Evolutionary conservation across 2,113 vertebrate species (phyloP).

Genomic region (Microtus oregoni): DNA sequence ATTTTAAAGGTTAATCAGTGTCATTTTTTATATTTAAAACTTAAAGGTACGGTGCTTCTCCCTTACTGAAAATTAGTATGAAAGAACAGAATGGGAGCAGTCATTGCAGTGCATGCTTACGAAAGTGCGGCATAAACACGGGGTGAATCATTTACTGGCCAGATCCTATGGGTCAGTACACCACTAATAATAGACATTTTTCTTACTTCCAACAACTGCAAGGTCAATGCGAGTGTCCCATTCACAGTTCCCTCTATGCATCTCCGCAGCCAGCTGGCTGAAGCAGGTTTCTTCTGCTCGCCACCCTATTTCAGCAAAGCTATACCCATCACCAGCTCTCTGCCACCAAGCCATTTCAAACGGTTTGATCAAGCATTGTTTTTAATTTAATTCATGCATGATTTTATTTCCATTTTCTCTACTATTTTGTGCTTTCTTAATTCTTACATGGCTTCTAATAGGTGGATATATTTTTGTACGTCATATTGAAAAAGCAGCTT

Average conservation of each 20-base stretch:
- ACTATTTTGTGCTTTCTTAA: neutral
- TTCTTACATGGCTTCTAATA: neutral
- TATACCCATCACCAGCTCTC: neutral
- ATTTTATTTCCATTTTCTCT: neutral
- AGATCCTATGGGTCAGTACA: constrained; percentile 68
- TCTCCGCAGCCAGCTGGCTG: neutral
- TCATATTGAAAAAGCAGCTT: neutral
- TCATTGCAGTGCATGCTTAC: constrained; percentile 20
- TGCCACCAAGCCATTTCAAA: neutral
- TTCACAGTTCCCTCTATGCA: neutral
- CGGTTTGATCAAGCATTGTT: neutral
- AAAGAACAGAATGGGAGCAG: constrained; percentile 15
- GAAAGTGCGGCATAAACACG: constrained; percentile 58
- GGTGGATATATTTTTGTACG: neutral
- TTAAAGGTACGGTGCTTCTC: constrained; percentile 79
- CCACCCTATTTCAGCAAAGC: neutral
- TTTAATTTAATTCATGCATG: neutral
- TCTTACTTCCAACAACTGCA: constrained; percentile 62
- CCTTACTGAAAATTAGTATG: constrained; percentile 69
- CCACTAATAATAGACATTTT: constrained; percentile 72
- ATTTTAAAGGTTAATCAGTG: constrained; percentile 85
- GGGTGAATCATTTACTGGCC: constrained; percentile 59
- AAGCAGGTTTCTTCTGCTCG: neutral
- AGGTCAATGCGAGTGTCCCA: constrained; percentile 45
- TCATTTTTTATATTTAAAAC: constrained; percentile 83